These are phyloP conservation scores for Doryteuthis pealeii DNA, from an alignment of 1,140 invertebrate species.

Conservation along the genomic window DNA sequence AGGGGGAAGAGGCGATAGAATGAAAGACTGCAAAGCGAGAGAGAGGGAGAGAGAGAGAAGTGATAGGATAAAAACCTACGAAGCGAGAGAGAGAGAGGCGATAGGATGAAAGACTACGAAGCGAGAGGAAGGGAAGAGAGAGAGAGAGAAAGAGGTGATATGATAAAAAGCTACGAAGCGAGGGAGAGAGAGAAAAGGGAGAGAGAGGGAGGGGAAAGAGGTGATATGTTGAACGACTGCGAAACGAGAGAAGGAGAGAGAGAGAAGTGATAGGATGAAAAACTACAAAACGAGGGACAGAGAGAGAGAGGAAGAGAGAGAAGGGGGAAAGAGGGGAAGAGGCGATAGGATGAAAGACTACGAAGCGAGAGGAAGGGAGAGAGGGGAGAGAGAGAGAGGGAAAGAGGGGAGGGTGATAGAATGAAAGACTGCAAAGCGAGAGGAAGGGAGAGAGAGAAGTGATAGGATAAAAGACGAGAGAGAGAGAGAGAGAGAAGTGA, in stretches of 20 bases:
- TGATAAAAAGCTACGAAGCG: not conserved
- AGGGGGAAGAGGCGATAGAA: too few relatives aligned
- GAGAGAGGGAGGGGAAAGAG: not conserved
- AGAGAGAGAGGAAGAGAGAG: not conserved
- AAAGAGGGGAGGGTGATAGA: conserved; percentile 6
- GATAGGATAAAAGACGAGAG: not conserved
- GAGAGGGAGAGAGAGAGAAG: too few relatives aligned
- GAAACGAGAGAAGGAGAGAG: not conserved
- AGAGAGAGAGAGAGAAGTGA: not conserved
- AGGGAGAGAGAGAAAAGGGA: not conserved
- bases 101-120: not conserved
- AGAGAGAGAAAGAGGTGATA: not conserved
- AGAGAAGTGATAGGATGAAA: not conserved
- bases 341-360: too few relatives aligned
- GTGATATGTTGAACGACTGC: not conserved
- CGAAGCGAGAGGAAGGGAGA: too few relatives aligned
- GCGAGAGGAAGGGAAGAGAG: not conserved
- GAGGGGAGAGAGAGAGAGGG: too few relatives aligned
- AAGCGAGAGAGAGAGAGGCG: not conserved
- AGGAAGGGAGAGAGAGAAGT: not conserved
- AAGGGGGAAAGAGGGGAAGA: not conserved
- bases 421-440: not conserved
- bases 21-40: too few relatives aligned
- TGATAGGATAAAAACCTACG: too few relatives aligned
- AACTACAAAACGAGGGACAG: not conserved